phyloP scores from a whole-genome alignment of 2,797 vertebrate genomes.

The Tympanoctomys barrerae region DNA sequence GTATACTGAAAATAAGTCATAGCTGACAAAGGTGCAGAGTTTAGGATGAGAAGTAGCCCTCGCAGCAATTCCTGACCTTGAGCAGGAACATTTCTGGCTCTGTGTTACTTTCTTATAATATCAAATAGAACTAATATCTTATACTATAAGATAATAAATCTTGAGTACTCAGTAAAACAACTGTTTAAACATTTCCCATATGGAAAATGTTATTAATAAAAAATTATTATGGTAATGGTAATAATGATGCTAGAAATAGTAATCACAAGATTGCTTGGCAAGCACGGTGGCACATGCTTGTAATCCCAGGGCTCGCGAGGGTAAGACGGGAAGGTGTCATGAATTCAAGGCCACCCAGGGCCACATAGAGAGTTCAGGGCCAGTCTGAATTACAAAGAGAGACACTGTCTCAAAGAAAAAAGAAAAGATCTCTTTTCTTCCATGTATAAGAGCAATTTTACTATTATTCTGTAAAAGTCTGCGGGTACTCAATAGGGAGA shows the following conservation, averaged over 20 bases:
- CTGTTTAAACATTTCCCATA: background rate
- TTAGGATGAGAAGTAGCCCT: background rate
- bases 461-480: background rate
- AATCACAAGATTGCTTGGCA: background rate
- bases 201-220: background rate
- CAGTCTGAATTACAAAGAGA: background rate
- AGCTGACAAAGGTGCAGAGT: background rate
- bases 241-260: background rate
- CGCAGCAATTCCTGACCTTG: background rate
- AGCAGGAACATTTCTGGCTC: background rate
- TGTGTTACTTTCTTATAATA: background rate
- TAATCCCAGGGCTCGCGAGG: background rate
- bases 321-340: background rate
- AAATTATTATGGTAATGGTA: rapidly evolving
- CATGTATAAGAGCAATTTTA: background rate
- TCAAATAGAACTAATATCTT: background rate
- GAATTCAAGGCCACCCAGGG: background rate
- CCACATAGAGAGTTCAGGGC: background rate
- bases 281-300: background rate
- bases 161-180: background rate
- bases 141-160: background rate
- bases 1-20: background rate
- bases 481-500: background rate
- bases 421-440: background rate
- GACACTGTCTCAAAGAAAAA: background rate